phyloP scores from a whole-genome alignment of 2,888 invertebrate genomes.

The Plebejus anna region DNA sequence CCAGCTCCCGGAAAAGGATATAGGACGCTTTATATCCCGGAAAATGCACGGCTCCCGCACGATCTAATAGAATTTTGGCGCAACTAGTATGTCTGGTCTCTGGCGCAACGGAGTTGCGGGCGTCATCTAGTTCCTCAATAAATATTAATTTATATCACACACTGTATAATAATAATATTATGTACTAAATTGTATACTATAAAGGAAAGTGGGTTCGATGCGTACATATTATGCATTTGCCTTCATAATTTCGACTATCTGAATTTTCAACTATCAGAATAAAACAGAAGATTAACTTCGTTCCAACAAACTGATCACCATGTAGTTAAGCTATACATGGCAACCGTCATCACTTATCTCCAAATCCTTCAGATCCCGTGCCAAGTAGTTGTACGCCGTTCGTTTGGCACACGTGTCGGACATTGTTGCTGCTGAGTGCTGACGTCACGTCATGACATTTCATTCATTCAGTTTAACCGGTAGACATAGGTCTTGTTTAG shows the following conservation, averaged over 20 bases:
- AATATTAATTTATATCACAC: too few species aligned
- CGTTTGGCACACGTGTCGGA: not conserved
- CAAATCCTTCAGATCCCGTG: not conserved
- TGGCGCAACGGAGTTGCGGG: not conserved
- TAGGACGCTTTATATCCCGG: not conserved
- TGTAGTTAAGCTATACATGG: not conserved
- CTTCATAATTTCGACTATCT: too few species aligned
- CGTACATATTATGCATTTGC: too few species aligned
- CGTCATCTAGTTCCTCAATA: not conserved
- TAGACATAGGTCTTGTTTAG: not conserved
- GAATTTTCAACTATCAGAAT: too few species aligned
- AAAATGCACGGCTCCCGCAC: too few species aligned
- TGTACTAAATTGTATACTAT: too few species aligned
- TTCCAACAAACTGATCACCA: not conserved
- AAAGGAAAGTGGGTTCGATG: too few species aligned
- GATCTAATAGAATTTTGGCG: not conserved
- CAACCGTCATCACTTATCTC: not conserved
- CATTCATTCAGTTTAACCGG: not conserved
- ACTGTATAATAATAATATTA: too few species aligned
- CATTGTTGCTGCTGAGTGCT: not conserved
- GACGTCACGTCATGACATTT: slow-evolving; percentile 7
- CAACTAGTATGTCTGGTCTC: not conserved
- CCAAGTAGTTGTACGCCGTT: slow-evolving; percentile 11
- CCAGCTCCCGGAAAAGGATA: not conserved
- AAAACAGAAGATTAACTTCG: too few species aligned